These are phyloP conservation scores for Coleophora deauratella DNA, from an alignment of 2,888 invertebrate genomes.

Conservation along the genomic window DNA sequence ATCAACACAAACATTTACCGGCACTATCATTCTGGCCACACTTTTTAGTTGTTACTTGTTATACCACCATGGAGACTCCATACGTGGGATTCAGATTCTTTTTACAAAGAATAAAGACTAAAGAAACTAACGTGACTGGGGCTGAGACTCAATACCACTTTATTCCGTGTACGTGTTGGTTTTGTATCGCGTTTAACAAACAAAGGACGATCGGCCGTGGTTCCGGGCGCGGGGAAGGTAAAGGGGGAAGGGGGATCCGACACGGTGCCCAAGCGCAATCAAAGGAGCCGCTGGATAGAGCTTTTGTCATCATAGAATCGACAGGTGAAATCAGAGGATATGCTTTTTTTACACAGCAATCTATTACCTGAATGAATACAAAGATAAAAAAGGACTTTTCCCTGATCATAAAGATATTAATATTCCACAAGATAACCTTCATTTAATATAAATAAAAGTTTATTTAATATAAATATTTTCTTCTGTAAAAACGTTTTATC, in stretches of 20 bases:
- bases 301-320: slow-evolving; percentile 41
- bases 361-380: too few species aligned
- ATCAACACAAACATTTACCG: slow-evolving; percentile 20
- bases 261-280: slow-evolving; percentile 53
- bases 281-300: slow-evolving; percentile 60
- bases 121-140: slow-evolving; percentile 28
- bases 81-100: slow-evolving; percentile 1
- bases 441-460: too few species aligned
- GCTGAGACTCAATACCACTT: slow-evolving; percentile 12
- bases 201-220: slow-evolving; percentile 54
- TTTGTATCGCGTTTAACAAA: slow-evolving; percentile 60
- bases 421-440: too few species aligned
- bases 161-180: slow-evolving; percentile 49
- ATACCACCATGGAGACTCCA: slow-evolving; percentile 8
- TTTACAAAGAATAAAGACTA: slow-evolving; percentile 11
- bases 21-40: slow-evolving; percentile 19
- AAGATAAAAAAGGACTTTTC: not conserved
- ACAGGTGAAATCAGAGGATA: slow-evolving; percentile 34
- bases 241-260: slow-evolving; percentile 26
- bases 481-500: too few species aligned
- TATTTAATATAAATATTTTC: too few species aligned
- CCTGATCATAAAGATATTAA: not conserved
- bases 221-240: slow-evolving; percentile 24
- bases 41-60: slow-evolving; percentile 23
- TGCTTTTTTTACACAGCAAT: not conserved